Evolutionary conservation across 2,113 vertebrate species (phyloP).

Genomic region (Xenopus borealis): DNA sequence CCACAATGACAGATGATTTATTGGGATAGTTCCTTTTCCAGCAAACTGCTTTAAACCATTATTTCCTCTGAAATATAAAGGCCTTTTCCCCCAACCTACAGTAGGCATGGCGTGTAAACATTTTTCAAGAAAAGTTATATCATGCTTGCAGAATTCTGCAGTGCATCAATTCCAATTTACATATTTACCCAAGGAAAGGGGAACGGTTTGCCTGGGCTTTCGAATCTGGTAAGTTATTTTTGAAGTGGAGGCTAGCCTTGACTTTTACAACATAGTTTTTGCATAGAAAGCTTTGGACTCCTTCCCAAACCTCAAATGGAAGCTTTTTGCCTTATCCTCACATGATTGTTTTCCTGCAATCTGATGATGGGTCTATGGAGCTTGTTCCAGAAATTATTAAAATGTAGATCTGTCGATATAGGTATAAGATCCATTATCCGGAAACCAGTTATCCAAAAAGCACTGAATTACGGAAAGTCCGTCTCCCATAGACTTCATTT

Average conservation of each 20-base stretch:
- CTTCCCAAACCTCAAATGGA: too few relatives aligned
- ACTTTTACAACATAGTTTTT: too few relatives aligned
- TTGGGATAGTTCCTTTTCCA: conserved; percentile 55
- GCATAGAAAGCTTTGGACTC: too few relatives aligned
- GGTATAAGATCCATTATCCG: too few relatives aligned
- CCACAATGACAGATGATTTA: conserved; percentile 61
- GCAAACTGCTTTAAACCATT: conserved; percentile 52
- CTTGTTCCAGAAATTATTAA: too few relatives aligned
- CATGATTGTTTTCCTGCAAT: too few relatives aligned
- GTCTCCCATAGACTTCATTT: too few relatives aligned
- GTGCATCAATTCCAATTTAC: conserved; percentile 37
- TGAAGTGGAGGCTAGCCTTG: not conserved
- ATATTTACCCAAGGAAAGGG: conserved; percentile 30
- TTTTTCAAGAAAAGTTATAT: conserved; percentile 45
- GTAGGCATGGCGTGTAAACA: conserved; percentile 37
- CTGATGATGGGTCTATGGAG: too few relatives aligned
- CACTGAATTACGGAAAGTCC: too few relatives aligned
- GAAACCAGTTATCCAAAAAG: too few relatives aligned
- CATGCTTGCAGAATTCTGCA: conserved; percentile 19
- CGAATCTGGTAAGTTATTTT: conserved; percentile 1
- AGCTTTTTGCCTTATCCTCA: too few relatives aligned
- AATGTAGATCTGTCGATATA: too few relatives aligned
- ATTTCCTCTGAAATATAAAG: conserved; percentile 46
- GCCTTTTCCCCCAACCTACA: conserved; percentile 32
- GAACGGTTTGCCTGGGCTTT: conserved; percentile 18